phyloP scores from a whole-genome alignment of 92 coral and sea anemone genomes.

The Bergia sp. region DNA sequence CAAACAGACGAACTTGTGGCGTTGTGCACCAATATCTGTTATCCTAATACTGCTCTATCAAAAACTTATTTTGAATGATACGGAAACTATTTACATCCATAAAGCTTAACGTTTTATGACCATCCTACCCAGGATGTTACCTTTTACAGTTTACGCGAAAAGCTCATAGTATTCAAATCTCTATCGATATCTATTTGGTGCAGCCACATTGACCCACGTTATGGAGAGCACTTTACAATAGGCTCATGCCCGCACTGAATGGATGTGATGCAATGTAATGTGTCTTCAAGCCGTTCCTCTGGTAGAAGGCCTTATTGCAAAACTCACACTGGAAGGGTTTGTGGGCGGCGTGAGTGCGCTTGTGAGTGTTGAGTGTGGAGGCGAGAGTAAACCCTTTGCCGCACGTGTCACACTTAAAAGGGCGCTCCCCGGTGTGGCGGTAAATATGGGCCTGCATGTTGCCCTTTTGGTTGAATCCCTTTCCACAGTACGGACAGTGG shows the following conservation, averaged over 20 bases:
- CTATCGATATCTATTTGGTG: too few species aligned
- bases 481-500: conserved; percentile 84
- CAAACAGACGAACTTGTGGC: too few species aligned
- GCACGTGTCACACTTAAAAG: conserved; percentile 88
- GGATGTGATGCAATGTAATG: conserved; percentile 96
- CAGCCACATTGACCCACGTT: too few species aligned
- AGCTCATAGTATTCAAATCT: too few species aligned
- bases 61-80: too few species aligned
- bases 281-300: conserved; percentile 85
- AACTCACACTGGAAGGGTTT: conserved; percentile 87
- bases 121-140: too few species aligned
- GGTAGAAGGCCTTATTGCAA: conserved; percentile 92
- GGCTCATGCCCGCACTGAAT: conserved; percentile 70
- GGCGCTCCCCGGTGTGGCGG: conserved; percentile 94
- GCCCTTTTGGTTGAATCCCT: conserved; percentile 96
- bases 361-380: conserved; percentile 90
- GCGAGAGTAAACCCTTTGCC: conserved; percentile 87
- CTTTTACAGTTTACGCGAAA: too few species aligned
- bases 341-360: conserved; percentile 77
- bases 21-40: too few species aligned
- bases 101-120: too few species aligned
- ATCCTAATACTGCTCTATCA: too few species aligned
- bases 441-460: conserved; percentile 93
- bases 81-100: too few species aligned
- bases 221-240: conserved; percentile 50